phyloP scores from a whole-genome alignment of 1,140 invertebrate genomes.

The Daktulosphaira vitifoliae region DNA sequence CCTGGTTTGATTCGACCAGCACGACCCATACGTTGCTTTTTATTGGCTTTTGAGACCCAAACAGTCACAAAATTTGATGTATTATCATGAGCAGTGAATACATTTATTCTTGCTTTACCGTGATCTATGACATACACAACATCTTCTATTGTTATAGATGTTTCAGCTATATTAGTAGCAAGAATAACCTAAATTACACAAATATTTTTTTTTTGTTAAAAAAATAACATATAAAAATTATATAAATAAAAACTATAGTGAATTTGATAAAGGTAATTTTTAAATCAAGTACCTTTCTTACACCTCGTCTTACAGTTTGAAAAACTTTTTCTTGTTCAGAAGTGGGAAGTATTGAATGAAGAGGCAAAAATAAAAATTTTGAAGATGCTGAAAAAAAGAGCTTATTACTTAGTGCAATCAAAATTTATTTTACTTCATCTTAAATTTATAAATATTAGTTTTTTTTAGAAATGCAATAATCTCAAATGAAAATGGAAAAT shows the following conservation, averaged over 20 bases:
- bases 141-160: conserved; percentile 93
- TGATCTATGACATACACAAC: conserved; percentile 93
- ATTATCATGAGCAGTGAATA: conserved; percentile 91
- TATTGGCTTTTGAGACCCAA: conserved; percentile 84
- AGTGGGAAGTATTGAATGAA: conserved; percentile 82
- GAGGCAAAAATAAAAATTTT: conserved; percentile 56
- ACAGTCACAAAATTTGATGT: conserved; percentile 90
- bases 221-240: too few relatives aligned
- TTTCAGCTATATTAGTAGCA: conserved; percentile 89
- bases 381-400: too few relatives aligned
- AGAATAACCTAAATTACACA: conserved; percentile 69
- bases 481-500: too few relatives aligned
- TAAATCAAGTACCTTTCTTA: conserved; percentile 53
- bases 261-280: too few relatives aligned
- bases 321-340: conserved; percentile 86
- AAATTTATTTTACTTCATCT: too few relatives aligned
- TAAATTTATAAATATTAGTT: too few relatives aligned
- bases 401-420: conserved; percentile 1
- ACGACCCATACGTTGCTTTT: conserved; percentile 81
- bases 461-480: too few relatives aligned
- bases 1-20: conserved; percentile 82
- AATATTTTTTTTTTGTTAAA: too few relatives aligned
- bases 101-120: conserved; percentile 89
- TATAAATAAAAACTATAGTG: too few relatives aligned
- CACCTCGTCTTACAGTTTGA: conserved; percentile 58